Evolutionary conservation across 2,797 vertebrate genomes (phyloP), one percentile per base, ranked within the genome.

Genomic region (Chromobotia macracanthus): DNA sequence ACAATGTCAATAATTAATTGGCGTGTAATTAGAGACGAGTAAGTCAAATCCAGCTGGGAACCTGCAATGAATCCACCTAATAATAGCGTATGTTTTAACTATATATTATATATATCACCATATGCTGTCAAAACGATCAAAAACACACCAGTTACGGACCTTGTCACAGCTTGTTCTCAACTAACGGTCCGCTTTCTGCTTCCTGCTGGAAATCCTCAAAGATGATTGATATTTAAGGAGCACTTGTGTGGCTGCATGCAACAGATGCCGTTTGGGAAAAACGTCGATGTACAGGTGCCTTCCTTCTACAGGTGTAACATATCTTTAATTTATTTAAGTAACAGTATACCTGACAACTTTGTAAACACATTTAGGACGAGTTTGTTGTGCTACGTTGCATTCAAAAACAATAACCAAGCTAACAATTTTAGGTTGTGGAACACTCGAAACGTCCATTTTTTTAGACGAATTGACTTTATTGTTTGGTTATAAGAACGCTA

Each of bases 11-110:
- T 85, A 83, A 85, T 85, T 81, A 31, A 81, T 60, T 38, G 41
- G 84, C 77, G 46, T 77, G 84, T 73, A 83, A 83, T 85, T 72
- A 81, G 81, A 83, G 67, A 51, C n/a, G 18, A 1, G 25, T 23
- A 64, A 1, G 25, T 66, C 41, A 75, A 71, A 35, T 15, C 11
- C 5, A 28, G 12, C 21, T 2, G 5, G 13, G 41, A 11, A 44
- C 10, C 10, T 44, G 31, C 11, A 12, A 61, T 16, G 2, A 2
- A 48, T 2, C 1, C 44, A 55, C 15, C 19, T 65, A 41, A 51
- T 23, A 38, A 38, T 5, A 11, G 6, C 5, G 5, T 4, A 38
- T 7, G 35, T 0, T 23, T 2, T 28, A 12, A 4, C n/a, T 31
- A 31, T 31, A 31, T 31, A 31, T 31, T 28, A 61, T 16, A 28